Base-by-base conservation (phyloP, 2,797 vertebrate genomes). In the Hypotaenidia philippensis region DNA sequence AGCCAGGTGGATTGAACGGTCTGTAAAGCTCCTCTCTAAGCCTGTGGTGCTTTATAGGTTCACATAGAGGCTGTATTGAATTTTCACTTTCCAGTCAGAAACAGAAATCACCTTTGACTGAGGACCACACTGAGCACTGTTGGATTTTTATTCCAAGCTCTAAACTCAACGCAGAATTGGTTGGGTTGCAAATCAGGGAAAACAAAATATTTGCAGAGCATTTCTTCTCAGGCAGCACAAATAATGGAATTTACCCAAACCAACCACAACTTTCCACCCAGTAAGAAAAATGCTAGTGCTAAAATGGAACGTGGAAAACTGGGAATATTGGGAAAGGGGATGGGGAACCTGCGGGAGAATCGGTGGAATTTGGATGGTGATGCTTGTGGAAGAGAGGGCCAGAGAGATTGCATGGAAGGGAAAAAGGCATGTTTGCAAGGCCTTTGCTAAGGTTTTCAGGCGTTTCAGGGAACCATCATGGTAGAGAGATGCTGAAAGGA, bases 81-180 rank as follows among this genome's bases (percentile, higher is more conserved):
- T 93, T 83, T 79, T 81, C 22, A 38, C 55, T 76, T 91, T 86
- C 69, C 47, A 56, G 9, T 52, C 53, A 70, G 80, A 32, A 91
- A 36, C 47, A 88, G 64, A 93, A 93, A 91, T 82, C 64, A n/a
- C 40, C 34, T 84, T 88, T 94, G 49, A 83, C 61, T 88, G 74
- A 88, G 45, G n/a, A 92, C 23, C 32, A 53, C 41, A 34, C 13
- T 59, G 87, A 91, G 34, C 45, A 25, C 65, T 89, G 64, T 38
- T 59, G 56, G 49, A 40, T 81, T 87, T 84, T 84, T 82, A 91
- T 78, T 72, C 26, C 50, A 72, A 91, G 59, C 50, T 47, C 65
- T 87, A 83, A 82, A 79, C 59, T 70, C 44, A 47, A 4, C 0
- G 5, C 32, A 57, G 64, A 93, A 81, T 59, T 63, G 57, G 44